Conservation (phyloP, 2,797 vertebrate genomes). For the Myotis myotis region DNA sequence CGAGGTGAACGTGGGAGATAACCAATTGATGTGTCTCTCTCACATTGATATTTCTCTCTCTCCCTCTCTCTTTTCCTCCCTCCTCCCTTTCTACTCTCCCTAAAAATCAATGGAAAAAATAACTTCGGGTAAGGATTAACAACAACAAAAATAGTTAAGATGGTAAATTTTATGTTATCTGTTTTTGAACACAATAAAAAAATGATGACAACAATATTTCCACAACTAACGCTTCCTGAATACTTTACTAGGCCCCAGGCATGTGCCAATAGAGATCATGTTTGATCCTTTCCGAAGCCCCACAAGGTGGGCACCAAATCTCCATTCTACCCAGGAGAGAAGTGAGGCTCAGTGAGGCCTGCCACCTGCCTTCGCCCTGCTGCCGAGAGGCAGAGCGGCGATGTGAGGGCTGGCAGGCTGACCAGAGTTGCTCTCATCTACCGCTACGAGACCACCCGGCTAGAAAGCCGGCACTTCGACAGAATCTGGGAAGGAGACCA, state of each 20-base stretch:
- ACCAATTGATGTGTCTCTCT: too few species aligned
- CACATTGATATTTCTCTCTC: too few species aligned
- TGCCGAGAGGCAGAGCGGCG: neutral
- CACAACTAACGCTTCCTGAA: neutral
- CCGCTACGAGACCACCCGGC: accelerated
- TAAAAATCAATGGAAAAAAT: too few species aligned
- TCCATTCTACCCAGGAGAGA: neutral
- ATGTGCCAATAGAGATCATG: accelerated
- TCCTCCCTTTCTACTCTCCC: too few species aligned
- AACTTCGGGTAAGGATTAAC: too few species aligned
- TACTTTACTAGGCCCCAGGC: neutral
- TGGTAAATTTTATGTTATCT: neutral
- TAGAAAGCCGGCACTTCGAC: neutral
- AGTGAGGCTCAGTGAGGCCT: neutral
- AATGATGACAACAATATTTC: neutral
- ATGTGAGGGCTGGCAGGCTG: neutral
- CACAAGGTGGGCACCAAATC: accelerated
- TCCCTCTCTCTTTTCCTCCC: too few species aligned
- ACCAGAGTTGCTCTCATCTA: neutral
- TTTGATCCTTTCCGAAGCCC: neutral
- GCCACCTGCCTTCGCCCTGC: too few species aligned
- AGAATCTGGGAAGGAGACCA: neutral
- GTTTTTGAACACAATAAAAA: neutral
- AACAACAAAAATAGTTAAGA: neutral
- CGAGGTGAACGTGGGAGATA: too few species aligned